A percentile compares a stretch with the other conserved stretches of the same genome.
Conservation (phyloP, 2,113 vertebrate genomes). For the Camarhynchus parvulus region DNA sequence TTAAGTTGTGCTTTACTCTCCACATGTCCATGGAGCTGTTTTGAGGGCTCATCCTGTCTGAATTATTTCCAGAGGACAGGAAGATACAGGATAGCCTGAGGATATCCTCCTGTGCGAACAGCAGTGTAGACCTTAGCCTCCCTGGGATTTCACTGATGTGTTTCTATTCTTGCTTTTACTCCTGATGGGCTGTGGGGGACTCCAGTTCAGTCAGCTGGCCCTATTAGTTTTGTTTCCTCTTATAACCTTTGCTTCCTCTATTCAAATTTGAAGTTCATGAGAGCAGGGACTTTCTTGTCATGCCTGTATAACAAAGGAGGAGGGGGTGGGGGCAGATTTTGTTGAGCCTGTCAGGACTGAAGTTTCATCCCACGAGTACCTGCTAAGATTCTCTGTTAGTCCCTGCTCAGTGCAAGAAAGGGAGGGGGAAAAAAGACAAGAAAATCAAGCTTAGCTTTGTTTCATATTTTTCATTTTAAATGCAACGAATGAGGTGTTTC, state of each 20-base stretch:
- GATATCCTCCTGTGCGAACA: constrained; percentile 68
- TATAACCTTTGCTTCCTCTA: neutral
- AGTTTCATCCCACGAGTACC: neutral
- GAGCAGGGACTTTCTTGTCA: neutral
- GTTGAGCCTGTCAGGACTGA: neutral
- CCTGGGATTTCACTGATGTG: neutral
- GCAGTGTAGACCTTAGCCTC: neutral
- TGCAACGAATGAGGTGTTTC: neutral
- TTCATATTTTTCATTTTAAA: neutral
- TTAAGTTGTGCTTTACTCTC: neutral
- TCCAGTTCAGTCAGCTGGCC: neutral
- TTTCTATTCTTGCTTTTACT: neutral
- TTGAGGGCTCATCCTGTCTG: constrained; percentile 70
- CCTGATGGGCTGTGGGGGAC: neutral
- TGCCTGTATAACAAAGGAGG: neutral
- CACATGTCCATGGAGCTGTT: neutral
- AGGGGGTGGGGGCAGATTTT: fast-evolving
- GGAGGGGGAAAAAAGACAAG: fast-evolving
- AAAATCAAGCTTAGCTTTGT: neutral
- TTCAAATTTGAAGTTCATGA: neutral
- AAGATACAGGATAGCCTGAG: constrained; percentile 68
- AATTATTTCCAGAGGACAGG: constrained; percentile 57
- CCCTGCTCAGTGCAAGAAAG: neutral
- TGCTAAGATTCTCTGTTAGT: neutral
- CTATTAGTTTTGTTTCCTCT: neutral